phyloP scores from a whole-genome alignment of 1,140 invertebrate genomes.

The Campoletis sonorensis region DNA sequence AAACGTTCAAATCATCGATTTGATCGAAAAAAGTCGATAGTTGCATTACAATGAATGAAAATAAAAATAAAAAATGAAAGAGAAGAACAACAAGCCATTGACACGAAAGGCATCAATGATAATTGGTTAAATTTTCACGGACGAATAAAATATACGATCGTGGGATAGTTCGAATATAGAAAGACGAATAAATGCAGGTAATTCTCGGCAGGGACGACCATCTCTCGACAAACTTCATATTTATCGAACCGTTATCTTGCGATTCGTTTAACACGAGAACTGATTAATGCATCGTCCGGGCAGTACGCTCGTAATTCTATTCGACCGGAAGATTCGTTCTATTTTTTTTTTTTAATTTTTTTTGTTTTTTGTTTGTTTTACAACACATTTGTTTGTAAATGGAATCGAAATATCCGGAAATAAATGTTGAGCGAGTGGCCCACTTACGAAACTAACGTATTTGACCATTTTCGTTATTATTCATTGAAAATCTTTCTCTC shows the following conservation, averaged over 20 bases:
- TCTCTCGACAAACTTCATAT: background rate
- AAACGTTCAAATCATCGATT: too few species aligned
- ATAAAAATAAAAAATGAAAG: background rate
- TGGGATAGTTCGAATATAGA: background rate
- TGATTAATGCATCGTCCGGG: conserved; percentile 19
- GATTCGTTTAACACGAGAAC: conserved; percentile 16
- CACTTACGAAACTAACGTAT: too few species aligned
- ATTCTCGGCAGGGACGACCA: background rate
- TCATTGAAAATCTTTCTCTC: too few species aligned
- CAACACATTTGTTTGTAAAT: too few species aligned
- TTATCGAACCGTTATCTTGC: conserved; percentile 7
- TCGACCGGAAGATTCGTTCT: background rate
- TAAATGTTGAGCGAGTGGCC: too few species aligned
- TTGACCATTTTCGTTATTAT: too few species aligned
- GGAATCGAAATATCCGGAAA: too few species aligned
- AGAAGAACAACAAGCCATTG: background rate
- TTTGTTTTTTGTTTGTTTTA: too few species aligned
- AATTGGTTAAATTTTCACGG: background rate
- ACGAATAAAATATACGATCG: background rate
- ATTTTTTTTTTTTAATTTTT: background rate
- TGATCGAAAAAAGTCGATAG: too few species aligned
- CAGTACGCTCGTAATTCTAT: background rate
- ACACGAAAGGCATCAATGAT: background rate
- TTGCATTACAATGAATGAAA: too few species aligned
- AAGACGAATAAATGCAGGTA: background rate